Evolutionary conservation across 2,113 vertebrate genomes (phyloP).

Genomic region (Arenaria interpres): DNA sequence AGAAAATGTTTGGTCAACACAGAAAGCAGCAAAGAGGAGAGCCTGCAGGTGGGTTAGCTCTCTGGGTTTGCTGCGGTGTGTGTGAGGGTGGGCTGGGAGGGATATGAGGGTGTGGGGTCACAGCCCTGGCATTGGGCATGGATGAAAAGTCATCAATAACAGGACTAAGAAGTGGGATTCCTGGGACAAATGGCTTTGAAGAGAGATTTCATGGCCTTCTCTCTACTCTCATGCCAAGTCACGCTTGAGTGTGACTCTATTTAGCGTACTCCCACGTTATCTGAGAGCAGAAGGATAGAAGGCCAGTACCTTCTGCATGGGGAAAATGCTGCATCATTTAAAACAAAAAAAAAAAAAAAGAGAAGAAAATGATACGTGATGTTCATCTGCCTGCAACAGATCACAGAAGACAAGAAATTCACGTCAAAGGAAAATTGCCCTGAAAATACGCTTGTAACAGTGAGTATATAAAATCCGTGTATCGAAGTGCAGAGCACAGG

Average conservation of each 20-base stretch:
- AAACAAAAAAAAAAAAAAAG: neutral
- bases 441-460: neutral
- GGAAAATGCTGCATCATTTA: neutral
- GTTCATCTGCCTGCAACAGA: neutral
- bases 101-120: fast-evolving
- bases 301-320: neutral
- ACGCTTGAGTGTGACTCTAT: neutral
- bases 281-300: neutral
- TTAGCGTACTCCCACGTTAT: neutral
- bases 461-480: neutral
- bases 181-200: neutral
- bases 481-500: neutral
- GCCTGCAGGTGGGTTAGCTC: no score
- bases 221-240: neutral
- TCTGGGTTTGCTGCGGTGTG: fast-evolving
- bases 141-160: no score
- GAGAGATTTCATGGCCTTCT: neutral
- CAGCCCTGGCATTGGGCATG: neutral
- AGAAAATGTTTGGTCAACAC: neutral
- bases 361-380: neutral
- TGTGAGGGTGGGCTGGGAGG: fast-evolving
- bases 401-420: neutral
- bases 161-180: neutral
- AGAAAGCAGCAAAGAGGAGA: neutral
- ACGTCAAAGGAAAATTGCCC: neutral